A percentile compares a stretch with the other conserved stretches of the same genome.
phyloP scores from a whole-genome alignment of 2,888 invertebrate species.

The Drosophila borealis region DNA sequence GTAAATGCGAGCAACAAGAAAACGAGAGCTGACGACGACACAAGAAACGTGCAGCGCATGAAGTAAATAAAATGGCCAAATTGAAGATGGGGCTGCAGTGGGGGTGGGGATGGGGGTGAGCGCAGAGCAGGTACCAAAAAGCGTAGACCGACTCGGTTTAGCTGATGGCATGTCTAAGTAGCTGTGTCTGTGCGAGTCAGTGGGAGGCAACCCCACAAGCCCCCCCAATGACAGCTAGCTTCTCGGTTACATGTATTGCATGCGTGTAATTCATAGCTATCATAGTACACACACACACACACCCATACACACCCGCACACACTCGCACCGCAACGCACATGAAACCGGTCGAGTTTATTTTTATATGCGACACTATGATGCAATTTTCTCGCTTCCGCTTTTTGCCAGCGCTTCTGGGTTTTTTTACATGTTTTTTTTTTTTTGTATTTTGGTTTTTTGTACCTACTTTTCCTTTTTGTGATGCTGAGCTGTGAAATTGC shows the following conservation, averaged over 20 bases:
- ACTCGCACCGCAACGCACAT: conserved; percentile 41
- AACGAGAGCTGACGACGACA: conserved; percentile 32
- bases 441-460: conserved; percentile 8
- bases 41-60: conserved; percentile 59
- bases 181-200: conserved; percentile 52
- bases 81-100: not conserved
- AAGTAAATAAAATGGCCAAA: conserved; percentile 56
- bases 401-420: conserved; percentile 43
- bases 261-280: conserved; percentile 76
- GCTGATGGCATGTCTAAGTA: conserved; percentile 75
- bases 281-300: conserved; percentile 43
- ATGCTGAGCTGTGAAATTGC: conserved; percentile 76
- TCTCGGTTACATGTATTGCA: conserved; percentile 63
- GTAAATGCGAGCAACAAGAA: conserved; percentile 76
- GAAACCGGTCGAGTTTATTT: conserved; percentile 75
- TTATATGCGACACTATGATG: conserved; percentile 80
- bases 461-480: conserved; percentile 27
- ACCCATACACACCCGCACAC: conserved; percentile 5
- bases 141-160: conserved; percentile 47
- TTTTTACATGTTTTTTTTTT: conserved; percentile 16
- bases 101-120: not conserved
- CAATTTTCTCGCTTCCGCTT: conserved; percentile 77
- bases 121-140: conserved; percentile 24
- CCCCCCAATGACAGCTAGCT: conserved; percentile 25
- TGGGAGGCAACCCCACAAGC: conserved; percentile 1